Conservation (phyloP, 2,113 vertebrate genomes). For the Eublepharis macularius region DNA sequence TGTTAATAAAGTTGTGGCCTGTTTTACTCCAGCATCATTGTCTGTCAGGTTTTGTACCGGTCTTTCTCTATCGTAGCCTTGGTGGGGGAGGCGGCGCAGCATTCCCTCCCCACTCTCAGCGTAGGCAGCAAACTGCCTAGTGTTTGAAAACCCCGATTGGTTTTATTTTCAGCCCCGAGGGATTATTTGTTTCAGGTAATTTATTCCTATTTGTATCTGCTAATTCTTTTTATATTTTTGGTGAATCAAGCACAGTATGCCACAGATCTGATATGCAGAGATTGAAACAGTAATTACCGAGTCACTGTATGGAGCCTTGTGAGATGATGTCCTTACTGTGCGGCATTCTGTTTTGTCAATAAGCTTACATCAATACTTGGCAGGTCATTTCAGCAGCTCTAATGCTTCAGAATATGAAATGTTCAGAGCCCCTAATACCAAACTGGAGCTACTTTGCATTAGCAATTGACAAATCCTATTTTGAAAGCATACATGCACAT, state of each 20-base stretch:
- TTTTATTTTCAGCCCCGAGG: slow-evolving; percentile 23
- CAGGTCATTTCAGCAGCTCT: slow-evolving; percentile 67
- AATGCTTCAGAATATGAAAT: slow-evolving; percentile 69
- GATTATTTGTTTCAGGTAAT: slow-evolving; percentile 53
- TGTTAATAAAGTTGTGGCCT: no score
- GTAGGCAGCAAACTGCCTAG: slow-evolving; percentile 34
- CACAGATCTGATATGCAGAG: slow-evolving; percentile 38
- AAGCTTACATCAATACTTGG: slow-evolving; percentile 73
- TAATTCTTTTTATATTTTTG: slow-evolving; percentile 44
- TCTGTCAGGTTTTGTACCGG: no score
- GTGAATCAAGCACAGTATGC: slow-evolving; percentile 31
- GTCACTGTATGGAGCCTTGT: slow-evolving; percentile 41
- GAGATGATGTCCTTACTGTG: slow-evolving; percentile 65
- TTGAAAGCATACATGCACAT: slow-evolving; percentile 69
- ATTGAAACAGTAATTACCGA: slow-evolving; percentile 63
- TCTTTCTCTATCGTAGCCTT: no score
- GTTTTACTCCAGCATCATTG: no score
- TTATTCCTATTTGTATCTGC: slow-evolving; percentile 42
- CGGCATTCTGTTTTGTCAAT: slow-evolving; percentile 72
- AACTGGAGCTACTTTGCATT: slow-evolving; percentile 68
- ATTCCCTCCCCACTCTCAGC: no score
- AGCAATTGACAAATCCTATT: slow-evolving; percentile 73
- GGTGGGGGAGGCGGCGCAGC: no score
- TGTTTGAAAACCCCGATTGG: slow-evolving; percentile 27
- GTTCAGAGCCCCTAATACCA: slow-evolving; percentile 67